Base-by-base conservation (phyloP, 2,113 vertebrate genomes). In the Campylorhamphus procurvoides region DNA sequence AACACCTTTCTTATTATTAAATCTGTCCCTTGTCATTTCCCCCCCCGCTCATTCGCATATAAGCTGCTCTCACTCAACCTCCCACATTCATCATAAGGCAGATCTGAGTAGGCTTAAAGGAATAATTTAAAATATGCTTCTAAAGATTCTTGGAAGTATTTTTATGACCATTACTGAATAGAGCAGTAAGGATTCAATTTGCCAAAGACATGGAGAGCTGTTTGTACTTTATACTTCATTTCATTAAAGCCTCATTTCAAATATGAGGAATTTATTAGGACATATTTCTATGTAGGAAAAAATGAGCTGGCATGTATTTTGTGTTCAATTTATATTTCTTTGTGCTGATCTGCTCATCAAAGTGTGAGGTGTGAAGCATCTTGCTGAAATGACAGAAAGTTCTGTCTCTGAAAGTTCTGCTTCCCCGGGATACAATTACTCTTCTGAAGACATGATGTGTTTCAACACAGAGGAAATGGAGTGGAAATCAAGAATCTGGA, bases 51-150 rank as follows among this genome's bases (percentile, higher is more conserved):
- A 64, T 94, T 90, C 77, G 44, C 88, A 64, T 91, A 79, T 64
- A 92, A 90, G 10, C 56, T 95, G 52, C 73, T 94, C 58, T 94
- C 92, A 90, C 90, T 95, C 84, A 97, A 73, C 69, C 91, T 96
- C 94, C 95, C 39, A 94, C 94, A 84, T 93, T 86, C 10, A 12
- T 93, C 90, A 95, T 84, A 84, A 12, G 9, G 60, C 88, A 94
- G 56, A 81, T 78, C 28, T 92, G 88, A 92, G 92, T 81, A 78
- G 90, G 85, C 44, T 93, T 90, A 80, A 86, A 44, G 59, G 76
- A 95, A 90, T 90, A 86, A 80, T 90, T 93, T 85, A 78, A 92
- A 95, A 92, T 72, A 95, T 47, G 17, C 24, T 91, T 74, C 68
- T 52, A 84, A 90, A 92, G 72, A 88, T 64, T 90, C 19, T 81